Conservation (phyloP, 2,888 invertebrate genomes). For the Agriopis aurantiaria region DNA sequence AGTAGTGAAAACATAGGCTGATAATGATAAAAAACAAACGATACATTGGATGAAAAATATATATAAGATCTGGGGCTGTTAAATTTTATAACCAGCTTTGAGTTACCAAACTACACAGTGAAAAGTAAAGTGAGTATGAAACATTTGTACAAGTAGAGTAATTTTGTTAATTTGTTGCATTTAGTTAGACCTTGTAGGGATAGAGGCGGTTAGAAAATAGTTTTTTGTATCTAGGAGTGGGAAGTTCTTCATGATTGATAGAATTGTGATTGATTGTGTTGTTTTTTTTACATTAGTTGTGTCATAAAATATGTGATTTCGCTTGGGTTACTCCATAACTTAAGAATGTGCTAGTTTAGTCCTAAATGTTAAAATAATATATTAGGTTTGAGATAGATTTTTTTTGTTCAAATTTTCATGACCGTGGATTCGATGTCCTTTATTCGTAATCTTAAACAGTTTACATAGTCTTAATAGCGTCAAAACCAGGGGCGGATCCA, state of each 20-base stretch:
- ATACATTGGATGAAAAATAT: too few relatives aligned
- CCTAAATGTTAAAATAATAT: background rate
- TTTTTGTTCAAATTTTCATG: too few relatives aligned
- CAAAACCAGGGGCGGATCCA: too few relatives aligned
- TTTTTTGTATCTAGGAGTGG: background rate
- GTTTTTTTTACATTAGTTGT: conserved; percentile 1
- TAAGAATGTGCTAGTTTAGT: background rate
- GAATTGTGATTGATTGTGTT: background rate
- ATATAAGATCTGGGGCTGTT: too few relatives aligned
- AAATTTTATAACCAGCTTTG: too few relatives aligned
- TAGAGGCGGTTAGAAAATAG: background rate
- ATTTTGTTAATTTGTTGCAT: conserved; percentile 19
- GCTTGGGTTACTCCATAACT: background rate
- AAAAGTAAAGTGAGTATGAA: background rate
- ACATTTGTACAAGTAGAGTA: background rate
- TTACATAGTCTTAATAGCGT: too few relatives aligned
- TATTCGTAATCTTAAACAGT: too few relatives aligned
- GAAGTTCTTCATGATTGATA: conserved; percentile 1
- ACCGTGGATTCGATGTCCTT: too few relatives aligned
- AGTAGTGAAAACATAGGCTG: too few relatives aligned
- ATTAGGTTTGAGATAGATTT: background rate
- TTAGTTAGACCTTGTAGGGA: conserved; percentile 26
- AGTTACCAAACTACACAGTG: too few relatives aligned
- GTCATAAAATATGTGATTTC: background rate
- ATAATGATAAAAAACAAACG: too few relatives aligned